Evolutionary conservation across 2,113 vertebrate species (phyloP).

Genomic region (Hiodon alosoides): DNA sequence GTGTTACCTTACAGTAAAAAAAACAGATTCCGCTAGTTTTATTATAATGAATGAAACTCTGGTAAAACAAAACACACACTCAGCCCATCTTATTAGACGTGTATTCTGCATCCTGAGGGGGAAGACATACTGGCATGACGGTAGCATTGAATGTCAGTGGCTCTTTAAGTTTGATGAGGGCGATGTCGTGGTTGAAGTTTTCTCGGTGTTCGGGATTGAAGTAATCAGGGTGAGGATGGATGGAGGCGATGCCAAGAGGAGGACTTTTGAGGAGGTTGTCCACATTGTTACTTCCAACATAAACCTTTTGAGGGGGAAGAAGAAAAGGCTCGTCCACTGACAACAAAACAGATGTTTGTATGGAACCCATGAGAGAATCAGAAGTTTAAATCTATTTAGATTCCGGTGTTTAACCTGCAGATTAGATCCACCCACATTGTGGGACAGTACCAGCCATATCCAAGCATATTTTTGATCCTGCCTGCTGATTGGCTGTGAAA

Average conservation of each 20-base stretch:
- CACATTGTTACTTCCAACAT: slow-evolving; percentile 36
- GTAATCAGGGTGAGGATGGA: slow-evolving; percentile 47
- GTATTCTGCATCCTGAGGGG: slow-evolving; percentile 27
- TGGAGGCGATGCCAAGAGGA: not conserved
- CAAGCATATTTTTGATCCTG: no score
- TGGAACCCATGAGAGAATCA: no score
- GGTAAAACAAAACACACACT: slow-evolving; percentile 2
- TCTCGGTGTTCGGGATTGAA: rapidly evolving
- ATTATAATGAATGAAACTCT: not conserved
- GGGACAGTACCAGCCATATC: no score
- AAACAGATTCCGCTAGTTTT: not conserved
- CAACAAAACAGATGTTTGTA: no score
- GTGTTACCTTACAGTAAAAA: not conserved
- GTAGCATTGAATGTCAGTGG: slow-evolving; percentile 39
- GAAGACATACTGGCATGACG: slow-evolving; percentile 59
- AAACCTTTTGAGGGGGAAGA: slow-evolving; percentile 35
- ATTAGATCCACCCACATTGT: no score
- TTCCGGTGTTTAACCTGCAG: no score
- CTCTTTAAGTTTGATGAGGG: slow-evolving; percentile 42
- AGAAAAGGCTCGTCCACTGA: not conserved
- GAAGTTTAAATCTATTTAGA: no score
- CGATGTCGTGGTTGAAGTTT: slow-evolving; percentile 52
- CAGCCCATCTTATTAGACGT: slow-evolving; percentile 31
- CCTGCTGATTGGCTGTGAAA: no score
- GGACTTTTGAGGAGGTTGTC: rapidly evolving